A percentile compares a stretch with the other conserved stretches of the same genome.
Evolutionary conservation across 1,140 invertebrate species (phyloP).

Genomic region (Zophobas atratus): DNA sequence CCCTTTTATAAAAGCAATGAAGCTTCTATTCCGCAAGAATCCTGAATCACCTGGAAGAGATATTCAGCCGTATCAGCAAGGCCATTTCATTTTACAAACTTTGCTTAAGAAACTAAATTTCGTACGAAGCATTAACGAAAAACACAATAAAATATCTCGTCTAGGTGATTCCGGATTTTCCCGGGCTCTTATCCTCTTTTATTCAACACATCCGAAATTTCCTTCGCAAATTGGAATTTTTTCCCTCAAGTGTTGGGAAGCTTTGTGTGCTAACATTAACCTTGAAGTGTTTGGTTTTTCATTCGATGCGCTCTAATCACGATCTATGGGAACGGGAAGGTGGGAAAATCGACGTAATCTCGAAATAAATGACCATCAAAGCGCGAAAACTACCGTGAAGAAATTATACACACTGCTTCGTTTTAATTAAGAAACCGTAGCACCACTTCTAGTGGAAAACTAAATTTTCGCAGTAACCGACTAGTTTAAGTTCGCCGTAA

Average conservation of each 20-base stretch:
- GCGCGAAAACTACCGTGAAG: neutral
- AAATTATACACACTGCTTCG: slow-evolving; percentile 6
- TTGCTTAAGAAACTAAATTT: slow-evolving; percentile 35
- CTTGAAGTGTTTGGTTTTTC: slow-evolving; percentile 9
- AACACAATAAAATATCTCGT: slow-evolving; percentile 24
- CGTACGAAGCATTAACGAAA: slow-evolving; percentile 19
- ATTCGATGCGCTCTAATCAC: neutral
- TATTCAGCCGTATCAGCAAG: neutral
- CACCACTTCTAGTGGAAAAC: slow-evolving; percentile 11
- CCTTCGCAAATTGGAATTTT: slow-evolving; percentile 15
- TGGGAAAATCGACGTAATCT: neutral
- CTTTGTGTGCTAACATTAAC: neutral
- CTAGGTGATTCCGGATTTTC: neutral
- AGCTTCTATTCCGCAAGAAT: slow-evolving; percentile 1
- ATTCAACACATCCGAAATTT: slow-evolving; percentile 12
- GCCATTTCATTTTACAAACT: slow-evolving; percentile 31
- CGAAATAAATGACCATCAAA: neutral
- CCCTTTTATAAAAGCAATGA: slow-evolving; percentile 19
- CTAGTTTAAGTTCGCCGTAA: slow-evolving; percentile 9
- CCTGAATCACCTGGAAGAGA: slow-evolving; percentile 17
- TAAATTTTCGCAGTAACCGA: slow-evolving; percentile 4
- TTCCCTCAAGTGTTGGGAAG: neutral
- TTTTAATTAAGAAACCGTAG: slow-evolving; percentile 1
- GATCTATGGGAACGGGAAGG: neutral
- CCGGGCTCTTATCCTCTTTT: neutral